Evolutionary conservation across 2,797 vertebrate genomes (phyloP).

Genomic region (Petrocephalus sullivani): DNA sequence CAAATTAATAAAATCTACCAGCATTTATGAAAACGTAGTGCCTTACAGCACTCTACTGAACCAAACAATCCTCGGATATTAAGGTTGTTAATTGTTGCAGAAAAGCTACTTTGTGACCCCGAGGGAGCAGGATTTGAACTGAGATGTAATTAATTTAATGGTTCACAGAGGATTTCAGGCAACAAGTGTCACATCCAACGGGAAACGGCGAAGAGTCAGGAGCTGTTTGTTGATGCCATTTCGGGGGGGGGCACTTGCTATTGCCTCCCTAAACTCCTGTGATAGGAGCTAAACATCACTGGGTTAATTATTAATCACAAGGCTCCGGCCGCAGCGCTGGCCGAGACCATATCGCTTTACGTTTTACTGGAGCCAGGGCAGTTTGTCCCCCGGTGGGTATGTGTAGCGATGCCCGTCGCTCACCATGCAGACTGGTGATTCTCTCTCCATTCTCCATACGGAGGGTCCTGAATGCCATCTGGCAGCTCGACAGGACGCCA

Average conservation of each 20-base stretch:
- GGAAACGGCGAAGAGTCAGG: background rate
- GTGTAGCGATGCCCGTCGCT: background rate
- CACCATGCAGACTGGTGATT: background rate
- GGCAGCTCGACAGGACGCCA: background rate
- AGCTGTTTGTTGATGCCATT: too few species aligned
- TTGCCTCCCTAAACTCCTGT: background rate
- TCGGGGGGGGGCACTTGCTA: too few species aligned
- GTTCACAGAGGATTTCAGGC: background rate
- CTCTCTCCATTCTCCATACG: background rate
- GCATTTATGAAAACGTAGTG: background rate
- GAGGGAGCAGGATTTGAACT: background rate
- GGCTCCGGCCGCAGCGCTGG: background rate
- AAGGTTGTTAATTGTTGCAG: background rate
- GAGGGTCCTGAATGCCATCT: background rate
- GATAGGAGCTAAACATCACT: background rate
- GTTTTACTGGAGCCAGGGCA: background rate
- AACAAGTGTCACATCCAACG: background rate
- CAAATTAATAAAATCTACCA: background rate
- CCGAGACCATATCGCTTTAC: background rate
- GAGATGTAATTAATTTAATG: constrained; percentile 1
- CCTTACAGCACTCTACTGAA: background rate
- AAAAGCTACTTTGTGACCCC: background rate
- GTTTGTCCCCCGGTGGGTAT: background rate
- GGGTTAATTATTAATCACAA: background rate
- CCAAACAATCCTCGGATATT: background rate